Percentiles rank a stretch among this genome's conserved stretches.
These are phyloP conservation scores for Cnemophilus loriae DNA, from an alignment of 2,113 vertebrate genomes.

Conservation along the genomic window DNA sequence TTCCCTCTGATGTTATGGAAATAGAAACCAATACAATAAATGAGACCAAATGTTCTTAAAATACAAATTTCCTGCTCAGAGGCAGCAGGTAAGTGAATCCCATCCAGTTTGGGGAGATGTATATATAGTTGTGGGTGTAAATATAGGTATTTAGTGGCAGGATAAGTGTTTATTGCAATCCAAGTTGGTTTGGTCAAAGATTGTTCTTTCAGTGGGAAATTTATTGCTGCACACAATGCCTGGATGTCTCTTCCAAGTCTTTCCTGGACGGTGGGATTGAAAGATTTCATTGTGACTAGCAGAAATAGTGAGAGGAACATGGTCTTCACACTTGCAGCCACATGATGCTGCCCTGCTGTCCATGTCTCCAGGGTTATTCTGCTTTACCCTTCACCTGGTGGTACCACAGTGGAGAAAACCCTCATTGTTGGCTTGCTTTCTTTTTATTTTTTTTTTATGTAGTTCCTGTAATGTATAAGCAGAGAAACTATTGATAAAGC, in stretches of 20 bases:
- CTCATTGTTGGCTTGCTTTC: neutral
- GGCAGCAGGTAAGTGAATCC: constrained; percentile 60
- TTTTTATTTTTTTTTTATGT: neutral
- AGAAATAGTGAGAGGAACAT: neutral
- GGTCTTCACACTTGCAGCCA: neutral
- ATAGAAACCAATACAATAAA: constrained; percentile 57
- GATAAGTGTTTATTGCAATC: neutral
- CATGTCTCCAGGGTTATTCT: neutral
- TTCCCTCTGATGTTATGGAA: constrained; percentile 68
- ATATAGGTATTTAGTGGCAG: neutral
- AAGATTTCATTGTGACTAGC: neutral
- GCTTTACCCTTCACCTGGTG: neutral
- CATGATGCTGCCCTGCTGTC: accelerated
- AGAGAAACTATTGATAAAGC: constrained; percentile 1
- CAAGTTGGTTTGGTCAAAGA: neutral
- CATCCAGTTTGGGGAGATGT: neutral
- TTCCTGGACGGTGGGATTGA: neutral
- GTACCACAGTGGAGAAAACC: neutral
- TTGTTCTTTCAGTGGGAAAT: neutral
- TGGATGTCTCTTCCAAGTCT: neutral
- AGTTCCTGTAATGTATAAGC: neutral
- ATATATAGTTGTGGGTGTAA: neutral
- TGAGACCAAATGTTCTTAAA: constrained; percentile 50
- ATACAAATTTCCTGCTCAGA: constrained; percentile 52
- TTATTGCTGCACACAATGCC: neutral